These are phyloP conservation scores for Halichoeres trimaculatus DNA, from an alignment of 2,113 vertebrate species.

Conservation along the genomic window DNA sequence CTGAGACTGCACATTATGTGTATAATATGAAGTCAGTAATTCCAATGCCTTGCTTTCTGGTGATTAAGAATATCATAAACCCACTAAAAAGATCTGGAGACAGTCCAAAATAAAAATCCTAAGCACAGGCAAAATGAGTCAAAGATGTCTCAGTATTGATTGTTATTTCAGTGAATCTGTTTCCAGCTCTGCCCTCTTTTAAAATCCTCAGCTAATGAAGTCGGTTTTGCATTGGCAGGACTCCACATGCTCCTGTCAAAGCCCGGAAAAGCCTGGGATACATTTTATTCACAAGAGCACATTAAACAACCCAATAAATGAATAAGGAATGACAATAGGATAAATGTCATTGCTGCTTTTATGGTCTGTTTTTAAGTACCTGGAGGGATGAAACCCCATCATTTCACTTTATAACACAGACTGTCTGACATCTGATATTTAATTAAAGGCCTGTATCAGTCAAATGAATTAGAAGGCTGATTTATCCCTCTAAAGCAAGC, in stretches of 20 bases:
- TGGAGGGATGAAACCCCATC: conserved; percentile 6
- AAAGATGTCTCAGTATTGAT: background rate
- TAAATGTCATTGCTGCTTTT: conserved; percentile 35
- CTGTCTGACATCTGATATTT: conserved; percentile 54
- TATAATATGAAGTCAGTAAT: too few species aligned
- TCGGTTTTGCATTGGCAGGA: conserved; percentile 23
- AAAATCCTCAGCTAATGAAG: conserved; percentile 29
- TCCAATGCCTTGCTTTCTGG: too few species aligned
- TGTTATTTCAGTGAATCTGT: background rate
- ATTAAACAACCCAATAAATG: conserved; percentile 14
- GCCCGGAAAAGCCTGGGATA: background rate
- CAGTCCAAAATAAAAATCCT: background rate
- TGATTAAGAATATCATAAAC: too few species aligned
- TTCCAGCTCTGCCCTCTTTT: conserved; percentile 1
- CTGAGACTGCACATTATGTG: too few species aligned
- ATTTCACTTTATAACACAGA: conserved; percentile 32
- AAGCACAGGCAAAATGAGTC: background rate
- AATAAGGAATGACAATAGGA: conserved; percentile 8
- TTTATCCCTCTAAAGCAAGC: conserved; percentile 38
- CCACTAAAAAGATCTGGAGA: background rate
- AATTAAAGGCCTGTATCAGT: conserved; percentile 58
- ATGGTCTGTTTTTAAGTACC: conserved; percentile 32
- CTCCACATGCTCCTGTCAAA: background rate
- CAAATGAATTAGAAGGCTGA: conserved; percentile 46
- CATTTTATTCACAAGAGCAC: conserved; percentile 7